A percentile compares a stretch with the other conserved stretches of the same genome.
Evolutionary conservation across 2,888 invertebrate species (phyloP).

Genomic region (Alviniconcha strummeri): DNA sequence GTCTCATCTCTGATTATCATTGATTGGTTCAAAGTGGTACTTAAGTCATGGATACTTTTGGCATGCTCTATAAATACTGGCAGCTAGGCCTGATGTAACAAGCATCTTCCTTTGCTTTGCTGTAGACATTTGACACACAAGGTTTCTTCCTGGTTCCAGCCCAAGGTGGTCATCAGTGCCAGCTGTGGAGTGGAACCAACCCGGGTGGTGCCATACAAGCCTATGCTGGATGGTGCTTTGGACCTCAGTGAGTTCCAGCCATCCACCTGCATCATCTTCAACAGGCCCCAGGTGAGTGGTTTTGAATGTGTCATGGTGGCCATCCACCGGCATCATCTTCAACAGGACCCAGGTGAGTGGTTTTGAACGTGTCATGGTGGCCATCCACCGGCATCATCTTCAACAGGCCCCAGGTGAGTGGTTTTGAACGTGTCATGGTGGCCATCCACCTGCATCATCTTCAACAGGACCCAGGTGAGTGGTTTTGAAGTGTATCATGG

Average conservation of each 20-base stretch:
- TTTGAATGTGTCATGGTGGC: not conserved
- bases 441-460: constrained; percentile 81
- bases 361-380: constrained; percentile 28
- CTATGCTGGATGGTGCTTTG: constrained; percentile 88
- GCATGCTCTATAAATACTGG: no score
- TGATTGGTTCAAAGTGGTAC: no score
- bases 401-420: constrained; percentile 76
- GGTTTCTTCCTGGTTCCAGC: constrained; percentile 75
- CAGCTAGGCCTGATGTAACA: no score
- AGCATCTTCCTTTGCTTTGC: no score
- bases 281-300: constrained; percentile 73
- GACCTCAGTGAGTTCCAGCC: constrained; percentile 83
- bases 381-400: constrained; percentile 88
- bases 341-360: constrained; percentile 75
- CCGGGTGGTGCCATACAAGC: constrained; percentile 88
- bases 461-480: constrained; percentile 76
- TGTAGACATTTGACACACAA: no score
- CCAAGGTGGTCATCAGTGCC: constrained; percentile 90
- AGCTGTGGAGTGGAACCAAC: constrained; percentile 94
- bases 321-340: constrained; percentile 82
- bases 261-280: constrained; percentile 87
- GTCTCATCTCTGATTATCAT: no score
- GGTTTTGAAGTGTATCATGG: not conserved
- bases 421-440: not conserved
- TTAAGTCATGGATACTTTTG: no score